Base-by-base conservation (phyloP, 2,113 vertebrate species). In the Coptodon rendalli region DNA sequence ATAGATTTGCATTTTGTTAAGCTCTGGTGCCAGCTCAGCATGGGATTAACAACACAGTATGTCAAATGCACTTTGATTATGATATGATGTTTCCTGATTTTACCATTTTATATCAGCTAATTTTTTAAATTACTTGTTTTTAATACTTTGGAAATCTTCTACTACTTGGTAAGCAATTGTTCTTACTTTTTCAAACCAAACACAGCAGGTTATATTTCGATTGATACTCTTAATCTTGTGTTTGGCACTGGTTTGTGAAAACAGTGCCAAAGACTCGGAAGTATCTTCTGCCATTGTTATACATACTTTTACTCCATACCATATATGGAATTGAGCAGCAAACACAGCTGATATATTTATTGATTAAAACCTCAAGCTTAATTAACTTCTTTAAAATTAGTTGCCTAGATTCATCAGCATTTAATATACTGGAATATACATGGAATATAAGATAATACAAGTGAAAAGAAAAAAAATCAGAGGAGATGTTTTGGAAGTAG, bases 1-100 rank as follows among this genome's bases (percentile, higher is more conserved):
- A 9, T 13, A 48, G 54, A 40, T 40, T 76, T 92, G 90, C 90
- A 90, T 93, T 48, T 59, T 82, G 85, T 83, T 88, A 87, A 91
- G 80, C 53, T 19, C 10, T 6, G 6, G 3, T 52, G 34, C 24
- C 2, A 19, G 29, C 24, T 50, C 59, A 61, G n/a, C 13, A 6
- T 27, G 16, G 8, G 7, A 36, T 8, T 5, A 11, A 12, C 11
- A 11, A 6, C 7, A 9, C 14, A 13, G 24, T 10, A 12, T 12
- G 38, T 82, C 45, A 43, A 24, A 38, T 14, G 4, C 24, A 17
- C 4, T 6, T 4, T 19, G 2, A 7, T 2, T 24, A 16, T 89
- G 27, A 84, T 36, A n/a, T 2, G 0, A 5, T 22, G 11, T 68
- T 86, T 84, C 80, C 19, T 1, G 29, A 2, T 73, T 36, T 8